phyloP scores from a whole-genome alignment of 2,888 invertebrate genomes.

The Athripsodes cinereus region DNA sequence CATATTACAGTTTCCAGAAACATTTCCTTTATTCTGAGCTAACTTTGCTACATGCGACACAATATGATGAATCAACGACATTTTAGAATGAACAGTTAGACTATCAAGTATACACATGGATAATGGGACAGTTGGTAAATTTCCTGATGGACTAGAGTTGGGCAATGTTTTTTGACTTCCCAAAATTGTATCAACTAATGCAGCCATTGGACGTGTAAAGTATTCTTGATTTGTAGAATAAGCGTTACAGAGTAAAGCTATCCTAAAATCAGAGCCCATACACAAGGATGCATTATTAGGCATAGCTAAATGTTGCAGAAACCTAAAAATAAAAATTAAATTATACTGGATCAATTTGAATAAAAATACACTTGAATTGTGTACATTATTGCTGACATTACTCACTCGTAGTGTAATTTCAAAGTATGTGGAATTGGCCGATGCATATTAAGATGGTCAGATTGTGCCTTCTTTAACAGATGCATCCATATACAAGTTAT shows the following conservation, averaged over 20 bases:
- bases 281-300: constrained; percentile 62
- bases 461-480: constrained; percentile 86
- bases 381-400: constrained; percentile 23
- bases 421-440: constrained; percentile 74
- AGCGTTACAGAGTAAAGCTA: constrained; percentile 90
- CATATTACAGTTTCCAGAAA: constrained; percentile 58
- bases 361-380: background rate
- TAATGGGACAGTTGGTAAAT: constrained; percentile 73
- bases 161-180: constrained; percentile 58
- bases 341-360: background rate
- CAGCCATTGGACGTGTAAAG: constrained; percentile 87
- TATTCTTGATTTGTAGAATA: constrained; percentile 91
- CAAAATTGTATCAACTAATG: constrained; percentile 80
- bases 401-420: constrained; percentile 77
- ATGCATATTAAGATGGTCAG: constrained; percentile 73
- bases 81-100: constrained; percentile 92
- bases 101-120: constrained; percentile 92
- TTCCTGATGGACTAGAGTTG: constrained; percentile 43
- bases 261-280: constrained; percentile 83
- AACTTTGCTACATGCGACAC: constrained; percentile 86
- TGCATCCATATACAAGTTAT: constrained; percentile 97
- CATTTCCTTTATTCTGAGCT: constrained; percentile 78
- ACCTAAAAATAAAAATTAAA: constrained; percentile 49
- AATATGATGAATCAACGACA: constrained; percentile 76
- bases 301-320: constrained; percentile 76